Evolutionary conservation across 2,888 invertebrate genomes (phyloP).

Genomic region (Synanthedon myopaeformis): DNA sequence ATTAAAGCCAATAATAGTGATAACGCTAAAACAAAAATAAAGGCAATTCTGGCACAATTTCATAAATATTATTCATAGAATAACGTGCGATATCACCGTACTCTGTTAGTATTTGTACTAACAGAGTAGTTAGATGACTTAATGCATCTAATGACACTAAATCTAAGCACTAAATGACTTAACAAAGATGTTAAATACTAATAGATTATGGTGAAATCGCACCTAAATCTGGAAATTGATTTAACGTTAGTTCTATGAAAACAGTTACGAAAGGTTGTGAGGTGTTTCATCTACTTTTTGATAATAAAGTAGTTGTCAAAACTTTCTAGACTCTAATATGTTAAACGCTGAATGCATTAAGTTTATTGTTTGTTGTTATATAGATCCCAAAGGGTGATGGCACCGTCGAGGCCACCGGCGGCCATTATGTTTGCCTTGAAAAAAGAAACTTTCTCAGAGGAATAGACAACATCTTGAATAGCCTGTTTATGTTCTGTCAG

Average conservation of each 20-base stretch:
- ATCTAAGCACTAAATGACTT: too few relatives aligned
- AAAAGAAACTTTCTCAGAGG: constrained; percentile 71
- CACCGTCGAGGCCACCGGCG: constrained; percentile 79
- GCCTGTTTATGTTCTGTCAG: constrained; percentile 79
- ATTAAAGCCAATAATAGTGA: constrained; percentile 2
- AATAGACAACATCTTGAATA: constrained; percentile 80
- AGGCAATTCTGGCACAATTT: constrained; percentile 40
- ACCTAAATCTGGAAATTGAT: constrained; percentile 1
- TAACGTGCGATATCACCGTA: too few relatives aligned
- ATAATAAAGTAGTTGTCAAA: not conserved
- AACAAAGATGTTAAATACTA: too few relatives aligned
- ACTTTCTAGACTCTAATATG: not conserved
- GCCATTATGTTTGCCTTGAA: constrained; percentile 86
- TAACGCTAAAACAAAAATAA: constrained; percentile 8
- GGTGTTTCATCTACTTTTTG: not conserved
- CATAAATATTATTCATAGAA: constrained; percentile 6
- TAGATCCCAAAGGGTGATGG: constrained; percentile 83
- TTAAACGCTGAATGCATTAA: not conserved
- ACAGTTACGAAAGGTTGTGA: not conserved
- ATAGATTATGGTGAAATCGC: too few relatives aligned
- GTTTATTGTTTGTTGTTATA: constrained; percentile 68
- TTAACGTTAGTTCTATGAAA: not conserved
- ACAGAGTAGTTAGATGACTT: too few relatives aligned
- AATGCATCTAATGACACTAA: too few relatives aligned
- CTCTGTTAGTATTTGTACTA: too few relatives aligned